Evolutionary conservation across 2,797 vertebrate species (phyloP), one percentile per base, ranked within the genome.

Genomic region (Phoebastria nigripes): DNA sequence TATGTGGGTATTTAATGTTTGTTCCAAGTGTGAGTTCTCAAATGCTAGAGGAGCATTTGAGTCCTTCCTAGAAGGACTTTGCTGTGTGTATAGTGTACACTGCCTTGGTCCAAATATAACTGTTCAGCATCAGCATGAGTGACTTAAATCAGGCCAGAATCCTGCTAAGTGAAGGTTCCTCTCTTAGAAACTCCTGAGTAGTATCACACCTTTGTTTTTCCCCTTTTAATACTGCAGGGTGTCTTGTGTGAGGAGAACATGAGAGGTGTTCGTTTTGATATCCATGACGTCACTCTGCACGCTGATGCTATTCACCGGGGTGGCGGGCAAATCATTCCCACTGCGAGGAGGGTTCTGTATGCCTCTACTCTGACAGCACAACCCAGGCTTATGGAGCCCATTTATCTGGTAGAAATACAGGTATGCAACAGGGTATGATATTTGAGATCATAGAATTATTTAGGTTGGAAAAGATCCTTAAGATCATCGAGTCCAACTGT

Each of bases 341-440:
- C 93, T 21, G 94, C 74, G 8, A 94, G 96, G 46, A 84, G 95
- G 37, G 94, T 89, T 47, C 72, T 97, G 39, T 90, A 67, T 46
- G 95, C 93, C 26, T 95, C 92, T 33, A 21, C 51, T 26, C 59
- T 94, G 26, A 97, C 33, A 0, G 93, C 96, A n/a, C 92, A 96
- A 13, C 97, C 96, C 35, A 82, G 92, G 20, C 51, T 97, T 51
- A 87, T 87, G 95, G 96, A 97, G 52, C 95, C 95, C 44, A 84
- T 97, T 69, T 96, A 90, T 44, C 95, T 96, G 58, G 86, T 96
- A 33, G 97, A 97, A 77, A 97, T 95, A 55, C 96, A 96, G 92
- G 87, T 93, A 58, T 22, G 39, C 15, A 18, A 37, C 5, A 12
- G 39, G 25, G 15, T 49, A 25, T n/a, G 15, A 29, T 15, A 33